phyloP scores from a whole-genome alignment of 2,113 vertebrate genomes.

The Muscicapa adusta region DNA sequence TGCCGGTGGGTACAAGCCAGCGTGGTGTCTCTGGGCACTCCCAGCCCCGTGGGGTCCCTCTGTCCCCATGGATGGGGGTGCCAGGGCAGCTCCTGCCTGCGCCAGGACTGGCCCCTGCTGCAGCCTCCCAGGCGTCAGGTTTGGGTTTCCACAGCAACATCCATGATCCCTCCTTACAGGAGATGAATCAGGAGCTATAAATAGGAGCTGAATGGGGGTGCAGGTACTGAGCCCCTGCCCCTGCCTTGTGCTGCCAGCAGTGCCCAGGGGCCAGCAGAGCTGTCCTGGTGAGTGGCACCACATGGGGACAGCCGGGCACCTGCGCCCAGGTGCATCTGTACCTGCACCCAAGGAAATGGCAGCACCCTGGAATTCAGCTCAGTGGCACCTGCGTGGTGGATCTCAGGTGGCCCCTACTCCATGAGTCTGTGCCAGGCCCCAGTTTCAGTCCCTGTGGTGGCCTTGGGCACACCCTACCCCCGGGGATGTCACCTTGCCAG shows the following conservation, averaged over 20 bases:
- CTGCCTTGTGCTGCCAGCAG: background rate
- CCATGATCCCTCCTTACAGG: background rate
- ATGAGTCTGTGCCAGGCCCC: accelerated
- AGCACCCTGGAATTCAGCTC: accelerated
- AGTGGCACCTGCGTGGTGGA: accelerated
- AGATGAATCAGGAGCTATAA: constrained; percentile 59
- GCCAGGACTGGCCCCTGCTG: background rate
- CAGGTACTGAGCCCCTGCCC: background rate
- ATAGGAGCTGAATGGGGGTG: background rate
- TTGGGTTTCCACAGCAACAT: constrained; percentile 58
- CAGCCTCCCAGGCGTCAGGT: background rate
- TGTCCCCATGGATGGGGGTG: background rate
- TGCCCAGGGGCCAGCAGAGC: background rate
- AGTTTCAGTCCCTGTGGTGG: background rate
- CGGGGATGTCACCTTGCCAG: background rate
- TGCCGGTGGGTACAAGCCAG: accelerated
- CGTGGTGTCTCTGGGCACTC: accelerated
- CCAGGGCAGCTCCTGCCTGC: background rate
- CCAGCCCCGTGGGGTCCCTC: background rate
- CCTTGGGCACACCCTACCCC: background rate
- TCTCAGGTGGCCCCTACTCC: background rate
- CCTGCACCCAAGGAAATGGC: accelerated
- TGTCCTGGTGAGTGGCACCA: accelerated
- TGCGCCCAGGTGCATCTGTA: too few species aligned
- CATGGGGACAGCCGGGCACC: background rate